These are phyloP conservation scores for Melanargia galathea DNA, from an alignment of 2,888 invertebrate species.

Conservation along the genomic window DNA sequence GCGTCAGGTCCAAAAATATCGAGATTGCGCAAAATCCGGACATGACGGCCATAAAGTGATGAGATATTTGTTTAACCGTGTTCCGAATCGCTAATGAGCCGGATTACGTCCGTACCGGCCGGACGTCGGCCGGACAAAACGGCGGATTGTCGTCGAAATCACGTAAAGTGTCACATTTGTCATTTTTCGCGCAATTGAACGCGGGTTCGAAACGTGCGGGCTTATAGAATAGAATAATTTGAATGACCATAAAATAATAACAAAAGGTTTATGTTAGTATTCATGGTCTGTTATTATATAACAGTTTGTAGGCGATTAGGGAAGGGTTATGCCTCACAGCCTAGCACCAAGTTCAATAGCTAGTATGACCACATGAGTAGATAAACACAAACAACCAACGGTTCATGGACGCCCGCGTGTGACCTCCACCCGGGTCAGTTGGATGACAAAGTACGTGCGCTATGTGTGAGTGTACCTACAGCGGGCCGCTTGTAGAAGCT, in stretches of 20 bases:
- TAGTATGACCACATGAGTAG: too few relatives aligned
- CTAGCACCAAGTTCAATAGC: too few relatives aligned
- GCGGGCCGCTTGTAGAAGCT: too few relatives aligned
- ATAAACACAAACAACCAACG: too few relatives aligned
- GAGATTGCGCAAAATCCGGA: constrained; percentile 12
- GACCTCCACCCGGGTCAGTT: too few relatives aligned
- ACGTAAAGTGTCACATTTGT: constrained; percentile 39
- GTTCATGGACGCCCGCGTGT: too few relatives aligned
- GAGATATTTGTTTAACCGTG: constrained; percentile 42
- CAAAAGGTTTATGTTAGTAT: constrained; percentile 15
- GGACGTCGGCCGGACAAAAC: constrained; percentile 39
- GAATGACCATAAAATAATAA: constrained; percentile 1
- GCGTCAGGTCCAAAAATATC: constrained; percentile 1
- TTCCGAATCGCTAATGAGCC: constrained; percentile 44
- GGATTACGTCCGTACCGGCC: constrained; percentile 38
- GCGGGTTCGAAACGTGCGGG: constrained; percentile 29
- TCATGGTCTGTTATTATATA: constrained; percentile 4
- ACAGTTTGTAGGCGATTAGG: background rate
- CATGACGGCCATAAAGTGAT: constrained; percentile 27
- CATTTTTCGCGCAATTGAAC: constrained; percentile 40
- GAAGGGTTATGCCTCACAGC: background rate
- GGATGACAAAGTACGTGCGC: too few relatives aligned
- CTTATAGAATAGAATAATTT: constrained; percentile 33
- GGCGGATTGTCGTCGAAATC: constrained; percentile 31
- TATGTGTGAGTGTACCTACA: too few relatives aligned